These are phyloP conservation scores for Eulemur albifrons DNA, from an alignment of 2,797 vertebrate species.

Conservation along the genomic window DNA sequence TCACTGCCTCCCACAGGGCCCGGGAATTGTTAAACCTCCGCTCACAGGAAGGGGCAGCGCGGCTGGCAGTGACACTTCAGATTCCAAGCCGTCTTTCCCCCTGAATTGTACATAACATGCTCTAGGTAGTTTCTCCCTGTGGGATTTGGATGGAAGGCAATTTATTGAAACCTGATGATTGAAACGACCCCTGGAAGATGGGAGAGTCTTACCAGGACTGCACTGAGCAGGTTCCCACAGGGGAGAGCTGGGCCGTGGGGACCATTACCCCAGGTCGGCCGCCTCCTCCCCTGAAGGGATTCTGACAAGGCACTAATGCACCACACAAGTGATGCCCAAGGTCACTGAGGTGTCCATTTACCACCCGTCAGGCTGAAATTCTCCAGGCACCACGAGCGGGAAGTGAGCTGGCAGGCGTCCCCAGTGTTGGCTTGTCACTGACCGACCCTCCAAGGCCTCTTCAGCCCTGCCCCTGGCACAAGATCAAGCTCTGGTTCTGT, in stretches of 20 bases:
- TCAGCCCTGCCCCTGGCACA: not conserved
- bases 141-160: not conserved
- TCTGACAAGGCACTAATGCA: not conserved
- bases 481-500: not conserved
- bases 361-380: not conserved
- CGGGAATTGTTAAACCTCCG: not conserved
- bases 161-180: accelerated
- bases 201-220: not conserved
- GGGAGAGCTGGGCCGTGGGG: not conserved
- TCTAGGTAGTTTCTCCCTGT: not conserved
- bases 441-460: not conserved
- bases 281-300: not conserved
- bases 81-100: not conserved
- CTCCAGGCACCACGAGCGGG: not conserved
- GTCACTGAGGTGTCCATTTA: not conserved
- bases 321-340: not conserved
- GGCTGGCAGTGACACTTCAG: accelerated
- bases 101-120: accelerated
- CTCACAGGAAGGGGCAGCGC: not conserved
- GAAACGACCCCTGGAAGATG: not conserved
- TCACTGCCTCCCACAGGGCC: not conserved
- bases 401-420: not conserved
- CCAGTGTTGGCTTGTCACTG: not conserved
- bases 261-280: not conserved
- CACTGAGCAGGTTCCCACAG: not conserved